Base-by-base conservation (phyloP, 2,888 invertebrate species). In the Drosophila trichaetosa region DNA sequence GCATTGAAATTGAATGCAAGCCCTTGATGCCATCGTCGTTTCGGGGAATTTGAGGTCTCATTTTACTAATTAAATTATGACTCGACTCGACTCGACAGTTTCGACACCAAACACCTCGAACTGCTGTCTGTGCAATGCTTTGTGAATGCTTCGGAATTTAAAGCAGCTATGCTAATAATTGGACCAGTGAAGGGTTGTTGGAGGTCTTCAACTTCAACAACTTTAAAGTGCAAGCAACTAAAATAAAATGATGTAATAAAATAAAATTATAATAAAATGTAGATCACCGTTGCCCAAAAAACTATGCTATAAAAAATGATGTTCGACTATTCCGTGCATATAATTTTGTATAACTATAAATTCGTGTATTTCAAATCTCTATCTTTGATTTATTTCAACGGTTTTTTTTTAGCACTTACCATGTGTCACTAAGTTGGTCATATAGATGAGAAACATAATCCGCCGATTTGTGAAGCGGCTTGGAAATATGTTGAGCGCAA, bases 401-500 rank as follows among this genome's bases (percentile, higher is more conserved):
- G 11, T 11, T 21, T 42, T 40, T 27, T 13, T 34, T 4, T 21
- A 21, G 16, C 18, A 91, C 93, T 93, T 82, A 93, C 93, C 93
- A 73, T 93, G 93, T 70, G 93, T 93, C 59, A 93, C 93, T 57
- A 93, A 74, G 76, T 93, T 93, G 49, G 93, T 92, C 83, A 93
- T 82, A 75, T 93, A 93, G 75, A 93, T 92, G 77, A 93, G 78
- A 78, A 93, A 93, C 90, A 93, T 90, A 77, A 93, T 88, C 82
- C 93, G 93, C 73, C 93, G 93, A 87, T 92, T 93, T 76, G 93
- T 93, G 76, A 93, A 93, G 49, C 93, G 93, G 86, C 93, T 93
- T 69, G 93, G 93, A 80, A 93, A 92, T 84, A 93, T 91, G 80
- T 93, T 93, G 70, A 93, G 85, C 71, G 92, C 91, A 86, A 93